phyloP scores from a whole-genome alignment of 1,140 invertebrate species.

The Euglossa dilemma region DNA sequence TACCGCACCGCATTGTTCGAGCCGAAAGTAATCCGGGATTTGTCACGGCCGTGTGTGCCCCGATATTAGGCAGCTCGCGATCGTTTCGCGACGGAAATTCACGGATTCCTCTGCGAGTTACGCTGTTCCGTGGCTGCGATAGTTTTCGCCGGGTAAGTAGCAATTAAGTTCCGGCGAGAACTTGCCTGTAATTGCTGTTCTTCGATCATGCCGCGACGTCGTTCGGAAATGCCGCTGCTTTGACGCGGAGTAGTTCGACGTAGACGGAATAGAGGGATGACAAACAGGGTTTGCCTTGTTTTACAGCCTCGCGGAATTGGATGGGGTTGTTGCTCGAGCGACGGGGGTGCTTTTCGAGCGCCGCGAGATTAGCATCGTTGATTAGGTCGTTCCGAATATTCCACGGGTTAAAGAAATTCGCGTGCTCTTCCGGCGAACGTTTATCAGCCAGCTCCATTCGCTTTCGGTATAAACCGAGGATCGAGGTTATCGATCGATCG shows the following conservation, averaged over 20 bases:
- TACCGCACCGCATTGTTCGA: slow-evolving; percentile 58
- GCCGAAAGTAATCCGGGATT: slow-evolving; percentile 62
- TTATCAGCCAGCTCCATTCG: too few species aligned
- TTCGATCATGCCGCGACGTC: neutral
- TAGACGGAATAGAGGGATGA: neutral
- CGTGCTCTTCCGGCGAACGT: too few species aligned
- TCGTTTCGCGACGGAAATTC: neutral
- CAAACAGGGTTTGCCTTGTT: neutral
- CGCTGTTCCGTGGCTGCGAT: slow-evolving; percentile 16
- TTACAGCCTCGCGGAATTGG: neutral
- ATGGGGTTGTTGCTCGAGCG: neutral
- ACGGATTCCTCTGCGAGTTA: slow-evolving; percentile 11
- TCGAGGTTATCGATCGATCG: too few species aligned
- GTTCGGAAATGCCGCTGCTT: neutral
- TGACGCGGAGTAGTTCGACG: neutral
- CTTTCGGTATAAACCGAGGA: too few species aligned
- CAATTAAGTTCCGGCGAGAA: slow-evolving; percentile 11
- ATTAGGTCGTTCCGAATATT: too few species aligned
- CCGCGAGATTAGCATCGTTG: too few species aligned
- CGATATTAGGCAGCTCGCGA: slow-evolving; percentile 55
- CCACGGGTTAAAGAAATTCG: too few species aligned
- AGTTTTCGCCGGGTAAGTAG: neutral
- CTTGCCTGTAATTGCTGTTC: neutral
- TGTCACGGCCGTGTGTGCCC: slow-evolving; percentile 52
- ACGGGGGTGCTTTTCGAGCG: neutral